These are phyloP conservation scores for Dufourea novaeangliae DNA, from an alignment of 1,140 invertebrate genomes.

Conservation along the genomic window DNA sequence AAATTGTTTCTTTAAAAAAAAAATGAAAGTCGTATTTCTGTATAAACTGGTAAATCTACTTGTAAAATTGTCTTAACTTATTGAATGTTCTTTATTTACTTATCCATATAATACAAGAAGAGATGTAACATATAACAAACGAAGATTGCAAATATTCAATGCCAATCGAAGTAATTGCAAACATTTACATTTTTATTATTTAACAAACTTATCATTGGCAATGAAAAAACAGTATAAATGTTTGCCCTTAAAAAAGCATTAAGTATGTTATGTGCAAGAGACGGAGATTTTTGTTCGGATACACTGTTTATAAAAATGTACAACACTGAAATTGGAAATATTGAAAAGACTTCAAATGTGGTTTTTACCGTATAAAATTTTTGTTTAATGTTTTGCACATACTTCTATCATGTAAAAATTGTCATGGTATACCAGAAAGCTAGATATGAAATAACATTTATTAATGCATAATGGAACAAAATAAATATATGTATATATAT, in stretches of 20 bases:
- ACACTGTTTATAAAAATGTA: slow-evolving; percentile 5
- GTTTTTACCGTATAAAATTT: not conserved
- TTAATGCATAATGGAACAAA: slow-evolving; percentile 25
- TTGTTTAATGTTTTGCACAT: slow-evolving; percentile 23
- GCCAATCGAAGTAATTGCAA: slow-evolving; percentile 26
- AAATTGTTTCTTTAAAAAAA: not conserved
- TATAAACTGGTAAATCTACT: too few species aligned
- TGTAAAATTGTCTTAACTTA: too few species aligned
- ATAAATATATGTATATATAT: slow-evolving; percentile 17
- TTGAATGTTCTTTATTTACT: slow-evolving; percentile 36
- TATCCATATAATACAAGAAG: slow-evolving; percentile 38
- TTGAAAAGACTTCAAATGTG: not conserved
- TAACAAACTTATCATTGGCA: slow-evolving; percentile 33
- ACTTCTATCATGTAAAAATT: slow-evolving; percentile 32
- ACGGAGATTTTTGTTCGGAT: slow-evolving; percentile 20
- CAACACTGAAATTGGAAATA: not conserved
- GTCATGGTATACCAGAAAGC: slow-evolving; percentile 22
- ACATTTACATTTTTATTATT: slow-evolving; percentile 29
- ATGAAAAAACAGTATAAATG: slow-evolving; percentile 37
- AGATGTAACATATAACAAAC: slow-evolving; percentile 32
- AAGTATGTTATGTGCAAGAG: slow-evolving; percentile 38
- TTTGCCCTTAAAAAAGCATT: slow-evolving; percentile 40
- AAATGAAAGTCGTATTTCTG: too few species aligned
- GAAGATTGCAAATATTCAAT: slow-evolving; percentile 17
- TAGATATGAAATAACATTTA: not conserved